Conservation (phyloP, 2,113 vertebrate species). For the Oncorhynchus mykiss region DNA sequence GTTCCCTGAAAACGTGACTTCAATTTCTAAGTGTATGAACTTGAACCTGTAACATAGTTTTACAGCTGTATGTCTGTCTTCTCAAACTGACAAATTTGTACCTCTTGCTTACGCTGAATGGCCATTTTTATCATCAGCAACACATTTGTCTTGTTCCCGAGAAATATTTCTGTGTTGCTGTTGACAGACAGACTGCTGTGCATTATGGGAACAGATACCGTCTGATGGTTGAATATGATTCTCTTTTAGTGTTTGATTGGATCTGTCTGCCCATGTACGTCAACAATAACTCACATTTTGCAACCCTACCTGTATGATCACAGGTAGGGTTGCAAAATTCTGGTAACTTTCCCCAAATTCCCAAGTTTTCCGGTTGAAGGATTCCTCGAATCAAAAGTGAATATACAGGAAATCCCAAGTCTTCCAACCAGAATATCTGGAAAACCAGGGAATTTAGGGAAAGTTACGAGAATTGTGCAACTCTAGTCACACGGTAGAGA, state of each 20-base stretch:
- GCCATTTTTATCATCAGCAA: conserved; percentile 2
- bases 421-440: no score
- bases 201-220: not conserved
- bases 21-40: not conserved
- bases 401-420: no score
- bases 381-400: no score
- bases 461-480: no score
- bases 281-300: no score
- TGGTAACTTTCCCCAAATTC: no score
- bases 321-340: no score
- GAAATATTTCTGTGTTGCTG: not conserved
- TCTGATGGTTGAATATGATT: not conserved
- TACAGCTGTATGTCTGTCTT: not conserved
- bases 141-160: not conserved
- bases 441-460: no score
- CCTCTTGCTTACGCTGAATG: not conserved
- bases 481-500: no score
- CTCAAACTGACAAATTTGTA: not conserved
- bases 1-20: not conserved
- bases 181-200: not conserved
- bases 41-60: not conserved
- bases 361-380: no score
- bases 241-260: not conserved
- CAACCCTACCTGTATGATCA: no score
- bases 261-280: no score